Base-by-base conservation (phyloP, 2,797 vertebrate genomes). In the Champsocephalus gunnari region DNA sequence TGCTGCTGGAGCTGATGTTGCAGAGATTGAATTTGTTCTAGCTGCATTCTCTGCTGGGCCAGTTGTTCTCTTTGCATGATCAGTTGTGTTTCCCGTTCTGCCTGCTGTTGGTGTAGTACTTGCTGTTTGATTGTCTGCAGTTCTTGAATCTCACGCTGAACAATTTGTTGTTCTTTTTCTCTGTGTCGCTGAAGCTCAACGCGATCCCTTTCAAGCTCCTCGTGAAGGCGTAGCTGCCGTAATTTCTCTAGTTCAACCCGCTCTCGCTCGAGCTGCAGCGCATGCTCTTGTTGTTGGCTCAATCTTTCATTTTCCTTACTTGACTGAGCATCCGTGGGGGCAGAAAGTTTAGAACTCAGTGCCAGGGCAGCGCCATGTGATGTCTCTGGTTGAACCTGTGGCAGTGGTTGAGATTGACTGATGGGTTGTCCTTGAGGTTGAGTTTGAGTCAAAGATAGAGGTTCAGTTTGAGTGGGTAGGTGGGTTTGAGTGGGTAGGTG, bases 1-100 rank as follows among this genome's bases (percentile, higher is more conserved):
- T 99, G 98, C 85, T 98, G 97, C 87, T 99, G 98, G 66, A 99
- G 95, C 84, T 99, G 98, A n/a, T 99, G 98, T 87, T 99, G 98
- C 67, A 99, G 90, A 73, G 98, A 97, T 82, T 99, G 98, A 67
- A 99, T 99, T 90, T 99, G 98, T 87, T 99, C 98, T 0, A 99
- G 94, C 81, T 99, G 98, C 89, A 99, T 94, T 81, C 96, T 96
- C 87, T 99, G 98, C 87, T 99, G 98, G 9, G 98, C 98, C 7
- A 99, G 92, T 92, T 99, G 98, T 83, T 99, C 98, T 71, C 98
- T 95, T 91, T 99, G 98, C 94, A 99, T 93, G 0, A 97, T 97
- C 16, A 99, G 95, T 86, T 99, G 98, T 0, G 96, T 98, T 17
- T 99, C 98, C 44, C 98, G 94, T 76, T 99, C 98, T 81, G 97